Evolutionary conservation across 2,797 vertebrate genomes (phyloP).

Genomic region (Coendou prehensilis): DNA sequence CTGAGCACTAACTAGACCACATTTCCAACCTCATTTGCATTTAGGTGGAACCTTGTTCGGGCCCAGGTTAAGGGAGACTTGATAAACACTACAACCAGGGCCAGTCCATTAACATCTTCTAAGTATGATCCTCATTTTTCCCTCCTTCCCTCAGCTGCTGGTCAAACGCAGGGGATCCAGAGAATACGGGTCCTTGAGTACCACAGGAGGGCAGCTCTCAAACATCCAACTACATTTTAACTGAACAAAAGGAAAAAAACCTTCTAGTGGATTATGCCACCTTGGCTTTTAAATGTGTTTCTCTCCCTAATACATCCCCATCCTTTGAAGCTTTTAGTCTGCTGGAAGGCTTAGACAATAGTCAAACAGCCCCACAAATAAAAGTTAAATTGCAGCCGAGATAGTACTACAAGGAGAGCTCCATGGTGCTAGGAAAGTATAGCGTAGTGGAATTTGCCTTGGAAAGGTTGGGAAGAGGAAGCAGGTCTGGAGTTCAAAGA

Average conservation of each 20-base stretch:
- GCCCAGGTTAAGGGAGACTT: background rate
- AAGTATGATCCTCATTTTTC: background rate
- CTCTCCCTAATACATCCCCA: background rate
- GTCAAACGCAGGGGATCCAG: background rate
- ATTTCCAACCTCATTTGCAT: background rate
- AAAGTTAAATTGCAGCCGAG: background rate
- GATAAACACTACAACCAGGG: background rate
- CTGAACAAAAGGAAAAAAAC: background rate
- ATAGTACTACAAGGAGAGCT: background rate
- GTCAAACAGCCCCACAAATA: background rate
- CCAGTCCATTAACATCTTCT: background rate
- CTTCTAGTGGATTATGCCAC: background rate
- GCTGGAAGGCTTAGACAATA: background rate
- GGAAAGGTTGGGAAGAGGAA: background rate
- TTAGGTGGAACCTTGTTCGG: background rate
- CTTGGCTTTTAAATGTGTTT: background rate
- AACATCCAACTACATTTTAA: conserved; percentile 2
- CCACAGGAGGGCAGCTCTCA: background rate
- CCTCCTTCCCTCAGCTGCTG: background rate
- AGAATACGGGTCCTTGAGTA: background rate
- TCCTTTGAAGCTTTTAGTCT: background rate
- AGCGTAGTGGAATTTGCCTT: background rate
- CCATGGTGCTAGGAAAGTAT: rapidly evolving
- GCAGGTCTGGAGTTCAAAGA: no score
- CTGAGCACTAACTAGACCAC: background rate